Percentiles rank a stretch among this genome's conserved stretches.
Conservation (phyloP, 2,113 vertebrate genomes). For the Sylvietta virens region DNA sequence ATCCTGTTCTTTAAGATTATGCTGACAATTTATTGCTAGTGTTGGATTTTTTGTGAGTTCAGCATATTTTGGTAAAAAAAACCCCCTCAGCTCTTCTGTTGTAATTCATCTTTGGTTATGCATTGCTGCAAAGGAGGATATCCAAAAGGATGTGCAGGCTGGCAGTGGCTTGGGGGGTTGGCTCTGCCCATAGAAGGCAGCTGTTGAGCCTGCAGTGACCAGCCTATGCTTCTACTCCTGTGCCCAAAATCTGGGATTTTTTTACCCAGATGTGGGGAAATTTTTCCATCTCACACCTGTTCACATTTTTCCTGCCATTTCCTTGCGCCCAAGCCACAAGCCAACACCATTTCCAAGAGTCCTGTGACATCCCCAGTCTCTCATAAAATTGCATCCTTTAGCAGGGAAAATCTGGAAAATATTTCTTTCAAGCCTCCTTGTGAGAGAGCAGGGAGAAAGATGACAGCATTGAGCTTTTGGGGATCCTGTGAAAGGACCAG, state of each 20-base stretch:
- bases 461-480: background rate
- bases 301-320: background rate
- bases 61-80: slow-evolving; percentile 36
- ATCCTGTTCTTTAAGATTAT: background rate
- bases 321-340: background rate
- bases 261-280: background rate
- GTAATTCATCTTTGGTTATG: slow-evolving; percentile 15
- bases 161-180: background rate
- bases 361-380: background rate
- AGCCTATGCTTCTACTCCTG: background rate
- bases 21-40: background rate
- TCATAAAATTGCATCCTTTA: background rate
- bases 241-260: background rate
- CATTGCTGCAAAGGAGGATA: background rate
- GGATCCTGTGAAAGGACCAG: background rate
- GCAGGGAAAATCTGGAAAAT: background rate
- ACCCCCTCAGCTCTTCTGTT: background rate
- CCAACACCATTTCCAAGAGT: background rate
- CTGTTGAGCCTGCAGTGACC: background rate
- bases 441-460: background rate
- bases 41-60: slow-evolving; percentile 10
- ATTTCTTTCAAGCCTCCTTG: background rate
- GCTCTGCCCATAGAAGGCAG: background rate
- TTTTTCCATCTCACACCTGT: background rate
- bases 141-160: background rate